phyloP scores from a whole-genome alignment of 37 sponge, comb jelly and placozoan species.

The Crambe crambe region DNA sequence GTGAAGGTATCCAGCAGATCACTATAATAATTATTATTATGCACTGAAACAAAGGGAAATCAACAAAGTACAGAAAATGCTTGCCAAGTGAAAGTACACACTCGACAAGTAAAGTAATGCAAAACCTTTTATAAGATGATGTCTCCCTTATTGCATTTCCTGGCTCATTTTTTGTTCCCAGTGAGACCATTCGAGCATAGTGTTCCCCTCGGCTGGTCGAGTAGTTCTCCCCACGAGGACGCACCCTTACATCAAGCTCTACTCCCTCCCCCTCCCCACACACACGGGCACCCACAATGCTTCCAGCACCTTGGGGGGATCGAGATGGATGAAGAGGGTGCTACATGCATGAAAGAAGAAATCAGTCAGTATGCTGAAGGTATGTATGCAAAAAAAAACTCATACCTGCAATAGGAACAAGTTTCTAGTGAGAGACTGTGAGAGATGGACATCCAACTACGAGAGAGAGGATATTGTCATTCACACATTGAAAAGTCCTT shows the following conservation, averaged over 20 bases:
- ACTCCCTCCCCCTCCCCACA: constrained; percentile 41
- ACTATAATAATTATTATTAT: no score
- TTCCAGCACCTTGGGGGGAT: constrained; percentile 25
- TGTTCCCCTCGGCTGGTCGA: constrained; percentile 62
- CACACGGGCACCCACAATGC: constrained; percentile 38
- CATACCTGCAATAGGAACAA: constrained; percentile 60
- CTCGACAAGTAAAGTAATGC: background rate
- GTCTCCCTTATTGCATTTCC: no score
- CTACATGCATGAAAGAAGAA: constrained; percentile 13
- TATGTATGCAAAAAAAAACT: background rate
- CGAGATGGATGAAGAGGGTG: constrained; percentile 76
- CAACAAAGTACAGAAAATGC: no score
- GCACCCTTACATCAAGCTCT: constrained; percentile 39
- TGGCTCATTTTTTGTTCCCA: background rate
- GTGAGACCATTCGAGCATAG: constrained; percentile 41
- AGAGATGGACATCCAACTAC: constrained; percentile 59
- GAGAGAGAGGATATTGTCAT: no score
- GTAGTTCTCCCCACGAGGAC: constrained; percentile 64
- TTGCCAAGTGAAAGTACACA: background rate
- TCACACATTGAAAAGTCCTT: no score
- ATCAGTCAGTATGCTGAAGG: background rate
- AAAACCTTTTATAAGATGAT: constrained; percentile 36
- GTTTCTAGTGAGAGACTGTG: constrained; percentile 44
- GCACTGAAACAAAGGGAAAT: no score
- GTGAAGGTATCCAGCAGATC: constrained; percentile 65